Conservation (phyloP, 2,113 vertebrate genomes). For the Ardeotis arabs region DNA sequence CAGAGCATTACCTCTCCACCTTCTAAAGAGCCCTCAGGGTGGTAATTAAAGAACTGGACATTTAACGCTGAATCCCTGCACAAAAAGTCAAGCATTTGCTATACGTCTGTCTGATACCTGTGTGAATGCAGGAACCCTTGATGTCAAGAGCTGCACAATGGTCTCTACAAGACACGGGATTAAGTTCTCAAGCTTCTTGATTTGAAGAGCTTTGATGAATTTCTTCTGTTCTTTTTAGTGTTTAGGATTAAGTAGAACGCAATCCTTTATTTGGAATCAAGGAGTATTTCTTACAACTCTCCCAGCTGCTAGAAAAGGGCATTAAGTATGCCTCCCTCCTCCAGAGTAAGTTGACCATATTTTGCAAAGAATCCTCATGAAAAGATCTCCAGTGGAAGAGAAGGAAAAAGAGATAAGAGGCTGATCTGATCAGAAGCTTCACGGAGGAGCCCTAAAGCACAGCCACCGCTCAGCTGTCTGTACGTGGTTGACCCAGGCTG, state of each 20-base stretch:
- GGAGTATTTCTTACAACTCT: constrained; percentile 26
- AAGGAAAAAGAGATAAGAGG: neutral
- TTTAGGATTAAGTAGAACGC: constrained; percentile 49
- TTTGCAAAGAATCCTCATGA: neutral
- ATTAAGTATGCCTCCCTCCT: neutral
- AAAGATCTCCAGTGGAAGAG: neutral
- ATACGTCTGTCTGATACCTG: constrained; percentile 28
- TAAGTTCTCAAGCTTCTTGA: constrained; percentile 55
- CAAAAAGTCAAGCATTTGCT: constrained; percentile 37
- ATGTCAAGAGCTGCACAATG: constrained; percentile 57
- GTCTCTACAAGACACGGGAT: constrained; percentile 29
- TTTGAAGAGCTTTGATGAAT: constrained; percentile 45
- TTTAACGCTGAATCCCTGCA: neutral
- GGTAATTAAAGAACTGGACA: constrained; percentile 26
- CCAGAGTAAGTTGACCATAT: neutral
- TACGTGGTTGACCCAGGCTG: neutral
- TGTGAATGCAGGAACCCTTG: constrained; percentile 33
- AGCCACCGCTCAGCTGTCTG: neutral
- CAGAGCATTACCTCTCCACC: neutral
- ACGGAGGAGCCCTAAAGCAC: neutral
- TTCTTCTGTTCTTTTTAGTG: constrained; percentile 50
- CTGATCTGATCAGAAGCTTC: neutral
- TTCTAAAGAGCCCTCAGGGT: neutral
- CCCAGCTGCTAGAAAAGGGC: constrained; percentile 5
- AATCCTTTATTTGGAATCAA: constrained; percentile 27